Evolutionary conservation across 2,113 vertebrate species (phyloP), one percentile per base, ranked within the genome.

Genomic region (Solea senegalensis): DNA sequence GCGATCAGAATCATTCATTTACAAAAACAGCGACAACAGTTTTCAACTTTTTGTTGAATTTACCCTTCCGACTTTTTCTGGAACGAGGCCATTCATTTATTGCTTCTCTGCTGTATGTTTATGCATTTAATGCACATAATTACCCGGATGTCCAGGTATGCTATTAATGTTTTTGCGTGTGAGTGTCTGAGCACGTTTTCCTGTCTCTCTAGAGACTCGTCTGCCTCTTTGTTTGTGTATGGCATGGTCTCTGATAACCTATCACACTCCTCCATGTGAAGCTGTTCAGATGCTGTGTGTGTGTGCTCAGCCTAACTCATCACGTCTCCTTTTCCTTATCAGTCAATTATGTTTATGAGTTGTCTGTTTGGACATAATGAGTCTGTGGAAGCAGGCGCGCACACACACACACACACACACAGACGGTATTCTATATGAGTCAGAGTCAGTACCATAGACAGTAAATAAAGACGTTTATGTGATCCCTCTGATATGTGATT

Each of bases 311-410:
- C 63, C 73, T 58, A 78, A 85, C 43, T 83, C 77, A 81, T 86
- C 87, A 84, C 66, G 85, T 90, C 87, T 67, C 71, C 75, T 82
- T 48, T 59, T 76, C 78, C 84, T 91, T 91, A 90, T 91, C 88
- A 82, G 76, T 53, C 79, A 76, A 63, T 84, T 83, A 77, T 88
- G 88, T 91, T 90, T 86, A 88, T 85, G 82, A 88, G 66, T 76
- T 77, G 77, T 88, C 78, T 81, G 69, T 79, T 67, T 73, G 34
- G 62, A 72, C 81, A 48, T 89, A 89, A 90, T 88, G 81, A 87
- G 76, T 78, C 54, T 59, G 56, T 64, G 67, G 69, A 81, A 75
- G 39, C n/a, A 51, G 9, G 2, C 34, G 4, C 12, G 60, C 26
- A 74, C 63, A 45, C 57, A 65, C 63, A 68, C 48, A 73, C 60